Conservation (phyloP, 2,797 vertebrate species). For the Poeciliopsis infans region DNA sequence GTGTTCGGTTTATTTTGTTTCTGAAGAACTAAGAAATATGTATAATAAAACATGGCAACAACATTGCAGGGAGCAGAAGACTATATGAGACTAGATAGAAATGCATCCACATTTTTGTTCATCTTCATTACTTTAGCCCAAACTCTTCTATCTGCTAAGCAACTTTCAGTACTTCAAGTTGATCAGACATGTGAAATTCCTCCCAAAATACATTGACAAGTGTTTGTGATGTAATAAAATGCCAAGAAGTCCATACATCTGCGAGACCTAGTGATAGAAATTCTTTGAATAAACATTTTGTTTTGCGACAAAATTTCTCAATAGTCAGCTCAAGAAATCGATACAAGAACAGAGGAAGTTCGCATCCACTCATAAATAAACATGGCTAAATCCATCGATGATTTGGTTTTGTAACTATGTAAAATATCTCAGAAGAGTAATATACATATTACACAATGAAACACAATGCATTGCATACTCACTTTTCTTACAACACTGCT, state of each 20-base stretch:
- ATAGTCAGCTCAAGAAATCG: background rate
- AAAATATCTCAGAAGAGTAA: background rate
- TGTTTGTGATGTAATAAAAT: background rate
- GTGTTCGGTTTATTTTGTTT: conserved; percentile 1
- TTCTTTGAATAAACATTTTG: background rate
- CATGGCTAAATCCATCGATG: background rate
- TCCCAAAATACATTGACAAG: background rate
- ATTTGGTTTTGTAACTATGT: background rate
- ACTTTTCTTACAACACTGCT: background rate
- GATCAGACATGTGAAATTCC: background rate
- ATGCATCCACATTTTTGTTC: background rate
- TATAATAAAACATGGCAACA: no score
- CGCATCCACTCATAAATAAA: background rate
- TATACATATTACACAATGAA: background rate
- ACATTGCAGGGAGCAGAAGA: background rate
- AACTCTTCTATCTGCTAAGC: background rate
- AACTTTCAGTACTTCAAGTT: background rate
- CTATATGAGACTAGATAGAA: background rate
- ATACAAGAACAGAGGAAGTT: background rate
- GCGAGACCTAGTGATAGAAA: background rate
- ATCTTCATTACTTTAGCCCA: background rate
- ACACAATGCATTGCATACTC: background rate
- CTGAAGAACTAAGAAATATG: background rate
- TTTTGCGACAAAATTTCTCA: background rate
- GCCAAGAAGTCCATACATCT: background rate